Evolutionary conservation across 1,140 invertebrate species (phyloP), one percentile per base, ranked within the genome.

Genomic region (Venturia canescens): DNA sequence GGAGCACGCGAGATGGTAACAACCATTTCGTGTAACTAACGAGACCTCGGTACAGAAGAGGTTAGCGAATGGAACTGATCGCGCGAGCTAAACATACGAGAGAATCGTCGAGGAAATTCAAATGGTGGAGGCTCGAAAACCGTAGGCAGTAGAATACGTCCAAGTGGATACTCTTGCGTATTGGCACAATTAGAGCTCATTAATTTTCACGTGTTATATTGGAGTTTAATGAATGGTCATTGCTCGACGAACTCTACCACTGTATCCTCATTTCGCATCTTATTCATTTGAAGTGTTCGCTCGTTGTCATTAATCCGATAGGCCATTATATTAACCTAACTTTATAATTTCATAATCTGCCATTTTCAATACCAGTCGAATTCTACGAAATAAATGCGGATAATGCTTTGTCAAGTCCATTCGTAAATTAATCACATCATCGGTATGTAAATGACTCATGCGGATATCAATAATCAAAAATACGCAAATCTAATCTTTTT

Each of bases 1-100:
- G 50, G 38, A 29, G 74, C 74, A 76, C 53, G 74, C 74, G 53
- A 76, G 53, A 76, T 38, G 7, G 13, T 53, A 76, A 60, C 74
- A 76, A 76, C 53, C 29, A 76, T 66, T 66, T 66, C 60, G 50
- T 76, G 50, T 29, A 57, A 44, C 16, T 15, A 53, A 53, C 71
- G 27, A 72, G 48, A 13, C 38, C 11, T 44, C 38, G 13, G 38
- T 44, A 44, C 38, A 6, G 38, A 44, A 11, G 38, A 44, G 38
- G 38, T 44, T 44, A 11, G 38, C 5, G 5, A 44, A 9, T n/a
- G 1, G 60, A 57, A n/a, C 60, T 6, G 60, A 26, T 66, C 3
- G 21, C 26, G 60, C 9, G 18, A 11, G 21, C 21, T 23, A 27
- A 66, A 27, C 60, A 66, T 27, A 27, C 60, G 60, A 66, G 60